Conservation (phyloP, 2,797 vertebrate genomes). For the Sebastes matsubarae region DNA sequence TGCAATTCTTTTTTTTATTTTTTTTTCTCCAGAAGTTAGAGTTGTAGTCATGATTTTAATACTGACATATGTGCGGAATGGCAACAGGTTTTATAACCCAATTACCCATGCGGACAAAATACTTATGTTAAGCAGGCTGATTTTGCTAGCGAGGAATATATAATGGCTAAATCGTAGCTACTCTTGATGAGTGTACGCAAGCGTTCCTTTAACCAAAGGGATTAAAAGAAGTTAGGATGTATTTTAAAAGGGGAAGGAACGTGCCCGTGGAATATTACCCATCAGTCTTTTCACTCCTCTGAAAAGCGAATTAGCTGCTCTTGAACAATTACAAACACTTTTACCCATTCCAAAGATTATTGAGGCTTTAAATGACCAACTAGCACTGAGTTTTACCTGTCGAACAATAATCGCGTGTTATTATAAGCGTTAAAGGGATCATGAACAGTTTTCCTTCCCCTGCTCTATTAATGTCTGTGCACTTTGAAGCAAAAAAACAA, state of each 20-base stretch:
- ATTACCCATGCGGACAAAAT: constrained; percentile 18
- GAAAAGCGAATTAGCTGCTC: constrained; percentile 9
- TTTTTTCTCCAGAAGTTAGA: constrained; percentile 18
- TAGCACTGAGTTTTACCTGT: constrained; percentile 25
- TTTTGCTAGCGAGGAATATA: constrained; percentile 18
- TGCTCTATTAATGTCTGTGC: constrained; percentile 30
- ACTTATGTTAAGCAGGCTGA: constrained; percentile 22
- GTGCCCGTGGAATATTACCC: constrained; percentile 14
- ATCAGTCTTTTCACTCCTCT: constrained; percentile 8
- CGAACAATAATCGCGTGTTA: not conserved
- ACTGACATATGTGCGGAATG: constrained; percentile 12
- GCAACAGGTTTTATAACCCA: constrained; percentile 6
- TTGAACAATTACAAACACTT: constrained; percentile 25
- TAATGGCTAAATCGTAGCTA: constrained; percentile 28
- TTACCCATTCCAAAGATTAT: constrained; percentile 69
- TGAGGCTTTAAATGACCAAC: constrained; percentile 68
- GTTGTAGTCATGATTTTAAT: constrained; percentile 29
- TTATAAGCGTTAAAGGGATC: not conserved
- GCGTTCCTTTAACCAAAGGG: constrained; percentile 63
- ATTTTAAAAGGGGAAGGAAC: constrained; percentile 33
- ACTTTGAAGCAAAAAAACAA: constrained; percentile 67
- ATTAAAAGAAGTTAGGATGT: constrained; percentile 12
- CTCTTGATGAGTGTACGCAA: constrained; percentile 23
- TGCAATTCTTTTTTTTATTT: not conserved
- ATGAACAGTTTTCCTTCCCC: constrained; percentile 37